phyloP scores from a whole-genome alignment of 2,888 invertebrate genomes.

The Cecidostiba fungosa region DNA sequence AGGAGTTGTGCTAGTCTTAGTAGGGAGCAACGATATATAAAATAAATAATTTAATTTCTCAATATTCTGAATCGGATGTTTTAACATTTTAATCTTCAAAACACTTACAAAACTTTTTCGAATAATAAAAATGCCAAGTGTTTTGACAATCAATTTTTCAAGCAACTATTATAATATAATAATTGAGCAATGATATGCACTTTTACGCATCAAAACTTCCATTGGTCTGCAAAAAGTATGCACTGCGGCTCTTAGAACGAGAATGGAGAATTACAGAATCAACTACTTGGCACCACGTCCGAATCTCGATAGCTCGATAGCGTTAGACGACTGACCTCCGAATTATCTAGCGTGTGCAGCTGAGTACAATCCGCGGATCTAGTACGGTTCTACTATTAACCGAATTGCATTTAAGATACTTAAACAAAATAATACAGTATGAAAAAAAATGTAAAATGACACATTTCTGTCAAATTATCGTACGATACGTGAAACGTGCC shows the following conservation, averaged over 20 bases:
- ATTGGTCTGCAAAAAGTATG: slow-evolving; percentile 10
- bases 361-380: slow-evolving; percentile 70
- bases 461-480: slow-evolving; percentile 39
- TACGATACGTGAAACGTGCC: slow-evolving; percentile 60
- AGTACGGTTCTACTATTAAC: slow-evolving; percentile 66
- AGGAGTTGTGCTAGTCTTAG: too few relatives aligned
- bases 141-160: slow-evolving; percentile 50
- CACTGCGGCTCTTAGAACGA: background rate
- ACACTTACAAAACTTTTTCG: background rate
- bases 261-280: slow-evolving; percentile 18
- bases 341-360: slow-evolving; percentile 72
- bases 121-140: background rate
- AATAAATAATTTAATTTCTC: too few relatives aligned
- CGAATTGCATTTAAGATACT: slow-evolving; percentile 63
- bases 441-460: slow-evolving; percentile 20
- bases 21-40: too few relatives aligned
- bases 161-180: background rate
- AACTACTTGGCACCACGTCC: slow-evolving; percentile 72
- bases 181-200: background rate
- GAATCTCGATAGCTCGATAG: slow-evolving; percentile 76
- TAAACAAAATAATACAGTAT: background rate
- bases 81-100: slow-evolving; percentile 16
- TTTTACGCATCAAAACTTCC: background rate
- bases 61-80: background rate
- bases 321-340: slow-evolving; percentile 77